phyloP scores from a whole-genome alignment of 2,888 invertebrate species.

The Argyresthia albistria region DNA sequence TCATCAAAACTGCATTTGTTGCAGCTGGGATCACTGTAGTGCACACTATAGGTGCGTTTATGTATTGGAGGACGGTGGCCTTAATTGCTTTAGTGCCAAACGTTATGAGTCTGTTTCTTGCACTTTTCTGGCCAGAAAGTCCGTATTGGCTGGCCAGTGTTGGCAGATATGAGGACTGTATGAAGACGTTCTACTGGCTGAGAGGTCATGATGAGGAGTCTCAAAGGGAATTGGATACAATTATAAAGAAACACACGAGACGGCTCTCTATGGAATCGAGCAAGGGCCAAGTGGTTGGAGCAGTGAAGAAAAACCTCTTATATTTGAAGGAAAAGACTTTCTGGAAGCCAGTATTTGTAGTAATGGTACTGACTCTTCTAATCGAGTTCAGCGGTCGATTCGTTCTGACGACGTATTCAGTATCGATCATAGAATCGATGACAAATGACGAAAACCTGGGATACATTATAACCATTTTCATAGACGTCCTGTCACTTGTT shows the following conservation, averaged over 20 bases:
- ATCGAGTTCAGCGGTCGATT: slow-evolving; percentile 4
- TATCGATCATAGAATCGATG: slow-evolving; percentile 5
- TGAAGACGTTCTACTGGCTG: slow-evolving; percentile 3
- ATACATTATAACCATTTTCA: slow-evolving; percentile 4
- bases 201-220: slow-evolving; percentile 3
- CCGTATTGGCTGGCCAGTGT: slow-evolving; percentile 8
- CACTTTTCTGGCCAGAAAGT: slow-evolving; percentile 6
- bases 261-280: not conserved
- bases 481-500: slow-evolving; percentile 5
- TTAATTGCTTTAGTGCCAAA: slow-evolving; percentile 1
- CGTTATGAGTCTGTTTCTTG: not conserved
- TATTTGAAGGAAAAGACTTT: slow-evolving; percentile 2
- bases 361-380: not conserved
- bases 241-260: not conserved
- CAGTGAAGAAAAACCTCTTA: not conserved
- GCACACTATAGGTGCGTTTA: slow-evolving; percentile 6
- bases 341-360: slow-evolving; percentile 2
- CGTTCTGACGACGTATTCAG: slow-evolving; percentile 1
- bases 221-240: not conserved
- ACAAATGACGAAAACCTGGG: slow-evolving; percentile 4
- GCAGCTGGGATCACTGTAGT: slow-evolving; percentile 6
- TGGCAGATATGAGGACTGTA: slow-evolving; percentile 5
- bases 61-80: slow-evolving; percentile 6
- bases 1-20: slow-evolving; percentile 6
- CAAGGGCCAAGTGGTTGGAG: not conserved